These are phyloP conservation scores for Pristionchus entomophagus DNA, from an alignment of 2,888 invertebrate species.

Conservation along the genomic window DNA sequence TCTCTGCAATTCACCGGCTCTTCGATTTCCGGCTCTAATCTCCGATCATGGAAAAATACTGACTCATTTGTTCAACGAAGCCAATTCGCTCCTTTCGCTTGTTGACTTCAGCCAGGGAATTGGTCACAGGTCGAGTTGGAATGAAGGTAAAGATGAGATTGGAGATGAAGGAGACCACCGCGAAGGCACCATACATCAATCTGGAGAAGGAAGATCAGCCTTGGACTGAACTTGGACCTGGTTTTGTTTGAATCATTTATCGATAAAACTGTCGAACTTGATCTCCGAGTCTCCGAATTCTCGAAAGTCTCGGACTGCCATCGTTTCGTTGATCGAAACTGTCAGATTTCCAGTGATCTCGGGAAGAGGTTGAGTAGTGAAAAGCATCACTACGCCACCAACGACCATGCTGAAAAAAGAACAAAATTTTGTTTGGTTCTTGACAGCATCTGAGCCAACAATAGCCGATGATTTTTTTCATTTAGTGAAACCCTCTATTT, in stretches of 20 bases:
- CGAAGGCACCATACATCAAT: constrained; percentile 41
- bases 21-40: not conserved
- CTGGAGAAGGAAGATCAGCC: not conserved
- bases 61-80: constrained; percentile 5
- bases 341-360: not conserved
- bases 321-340: not conserved
- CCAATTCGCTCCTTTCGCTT: not conserved
- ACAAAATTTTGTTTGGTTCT: too few species aligned
- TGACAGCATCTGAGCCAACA: too few species aligned
- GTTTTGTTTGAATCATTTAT: too few species aligned
- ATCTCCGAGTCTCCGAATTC: not conserved
- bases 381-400: constrained; percentile 39
- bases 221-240: too few species aligned
- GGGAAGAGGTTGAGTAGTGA: not conserved
- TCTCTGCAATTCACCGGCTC: not conserved
- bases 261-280: not conserved
- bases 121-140: constrained; percentile 36
- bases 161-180: constrained; percentile 40
- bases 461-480: too few species aligned
- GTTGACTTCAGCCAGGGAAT: constrained; percentile 39
- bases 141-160: constrained; percentile 49
- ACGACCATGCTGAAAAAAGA: constrained; percentile 2
- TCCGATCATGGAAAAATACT: not conserved
- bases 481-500: too few species aligned
- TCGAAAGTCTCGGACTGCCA: not conserved